Base-by-base conservation (phyloP, 2,888 invertebrate genomes). In the Drymonia ruficornis region DNA sequence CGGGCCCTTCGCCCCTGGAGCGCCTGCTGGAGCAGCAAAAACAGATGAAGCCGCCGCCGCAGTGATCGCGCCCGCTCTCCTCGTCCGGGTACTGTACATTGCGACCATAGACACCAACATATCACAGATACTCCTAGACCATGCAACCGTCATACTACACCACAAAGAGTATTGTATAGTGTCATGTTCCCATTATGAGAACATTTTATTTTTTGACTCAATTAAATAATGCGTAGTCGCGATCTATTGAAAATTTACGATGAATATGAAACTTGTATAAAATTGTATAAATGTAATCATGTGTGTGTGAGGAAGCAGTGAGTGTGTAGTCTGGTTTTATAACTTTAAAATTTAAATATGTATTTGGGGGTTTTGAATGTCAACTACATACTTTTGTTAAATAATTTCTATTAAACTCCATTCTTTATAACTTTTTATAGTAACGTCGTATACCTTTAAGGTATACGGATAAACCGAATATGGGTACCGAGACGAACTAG, bases 21-120 rank as follows among this genome's bases (percentile, higher is more conserved):
- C 94, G 96, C 42, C 93, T 97, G 18, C 85, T 97, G 59, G 96
- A 97, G 80, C 96, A 96, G 73, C 97, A 97, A 87, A 96, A 95
- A 76, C 95, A 95, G 72, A 89, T 94, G 82, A 87, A 87, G 69
- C 84, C 84, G 4, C 78, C 83, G 4, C 61, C 80, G 49, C 86
- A 91, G 56, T 87, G 86, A 87, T 18, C 29, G 36, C 16, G 11
- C 18, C 18, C 6, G 44, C 19, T 5, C 12, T 3, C 9, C 44
- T 19, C 19, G 31, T 11, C 31, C 31, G 31, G 11, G 31, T 34
- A 34, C 31, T 34, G 31, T 3, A 4, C n/a, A 5, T 1, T n/a
- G 11, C 44, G 15, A 12, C 28, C 9, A 3, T 45, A 12, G 23
- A 45, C 46, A 8, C 28, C 28, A 11, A 29, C n/a, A 29, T 29